Base-by-base conservation (phyloP, 2,113 vertebrate genomes). In the Neopipo cinnamomea region DNA sequence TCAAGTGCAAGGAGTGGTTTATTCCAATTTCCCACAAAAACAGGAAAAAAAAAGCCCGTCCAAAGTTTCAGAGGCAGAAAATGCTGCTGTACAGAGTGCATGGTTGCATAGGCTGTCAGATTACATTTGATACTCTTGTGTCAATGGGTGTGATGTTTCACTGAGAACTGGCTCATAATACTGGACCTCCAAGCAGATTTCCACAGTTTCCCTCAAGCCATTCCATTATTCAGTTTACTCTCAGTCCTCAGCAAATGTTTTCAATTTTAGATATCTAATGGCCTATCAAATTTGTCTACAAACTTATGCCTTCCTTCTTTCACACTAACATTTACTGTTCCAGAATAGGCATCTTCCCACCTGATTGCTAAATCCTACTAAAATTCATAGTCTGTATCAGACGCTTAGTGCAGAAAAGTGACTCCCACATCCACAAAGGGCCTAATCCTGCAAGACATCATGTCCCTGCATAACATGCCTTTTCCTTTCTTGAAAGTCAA, bases 31-130 rank as follows among this genome's bases (percentile, higher is more conserved):
- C 23, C 6, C 28, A 18, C 17, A 58, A 70, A 83, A 72, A 33
- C 0, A 35, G 9, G 14, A 16, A 4, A 39, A 52, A 52, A 59
- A 41, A 77, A 37, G 1, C 24, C 12, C 0, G 0, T 33, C 27
- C 55, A 41, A 42, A 68, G 19, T 86, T 94, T 88, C 35, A 31
- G 75, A 86, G 28, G 19, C 71, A 89, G 65, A 87, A 93, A 92
- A 91, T 5, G 14, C 11, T 80, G 53, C 33, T 1, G 0, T 58
- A 25, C 30, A 66, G 59, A 67, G 8, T 37, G 50, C 28, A 31
- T 2, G 8, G 46, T 37, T 85, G 50, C 39, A 66, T 19, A 59
- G 33, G 10, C 27, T 46, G 23, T 88, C 89, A 89, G 74, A 37
- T 77, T 93, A 73, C 76, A 88, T 63, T 63, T 18, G 12, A 85